A percentile compares a stretch with the other conserved stretches of the same genome.
Conservation (phyloP, 2,888 invertebrate species). For the Epistrophella euchroma region DNA sequence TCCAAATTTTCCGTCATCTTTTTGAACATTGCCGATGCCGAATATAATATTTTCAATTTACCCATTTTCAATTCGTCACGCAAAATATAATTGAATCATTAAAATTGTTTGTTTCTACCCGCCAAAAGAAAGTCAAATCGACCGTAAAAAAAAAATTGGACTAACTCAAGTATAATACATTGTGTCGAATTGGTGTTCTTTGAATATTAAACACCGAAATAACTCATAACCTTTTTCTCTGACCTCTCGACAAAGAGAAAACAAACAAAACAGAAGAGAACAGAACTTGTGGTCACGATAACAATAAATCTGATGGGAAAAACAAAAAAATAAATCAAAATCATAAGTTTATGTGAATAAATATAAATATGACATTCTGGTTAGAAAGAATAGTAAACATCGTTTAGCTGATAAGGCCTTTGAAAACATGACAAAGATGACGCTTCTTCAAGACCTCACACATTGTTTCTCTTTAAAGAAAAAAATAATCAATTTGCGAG, state of each 20-base stretch:
- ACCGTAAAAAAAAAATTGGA: not conserved
- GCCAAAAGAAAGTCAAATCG: not conserved
- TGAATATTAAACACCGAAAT: not conserved
- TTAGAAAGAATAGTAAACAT: constrained; percentile 33
- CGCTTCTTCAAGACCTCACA: constrained; percentile 46
- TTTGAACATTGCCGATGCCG: no score
- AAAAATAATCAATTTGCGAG: constrained; percentile 42
- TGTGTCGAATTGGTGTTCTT: not conserved
- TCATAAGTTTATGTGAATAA: not conserved
- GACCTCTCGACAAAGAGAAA: not conserved
- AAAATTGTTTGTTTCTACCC: not conserved
- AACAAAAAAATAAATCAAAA: not conserved
- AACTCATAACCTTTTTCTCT: not conserved
- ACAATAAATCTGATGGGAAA: not conserved
- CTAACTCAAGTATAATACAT: not conserved
- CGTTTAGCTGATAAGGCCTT: constrained; percentile 53
- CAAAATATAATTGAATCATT: no score
- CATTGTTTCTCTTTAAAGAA: not conserved
- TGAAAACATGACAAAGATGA: constrained; percentile 21
- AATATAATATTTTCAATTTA: no score
- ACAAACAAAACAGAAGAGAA: not conserved
- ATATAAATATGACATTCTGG: not conserved
- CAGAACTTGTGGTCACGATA: not conserved
- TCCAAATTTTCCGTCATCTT: no score
- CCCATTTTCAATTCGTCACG: no score